Evolutionary conservation across 2,113 vertebrate genomes (phyloP).

Genomic region (Bambusicola thoracicus): DNA sequence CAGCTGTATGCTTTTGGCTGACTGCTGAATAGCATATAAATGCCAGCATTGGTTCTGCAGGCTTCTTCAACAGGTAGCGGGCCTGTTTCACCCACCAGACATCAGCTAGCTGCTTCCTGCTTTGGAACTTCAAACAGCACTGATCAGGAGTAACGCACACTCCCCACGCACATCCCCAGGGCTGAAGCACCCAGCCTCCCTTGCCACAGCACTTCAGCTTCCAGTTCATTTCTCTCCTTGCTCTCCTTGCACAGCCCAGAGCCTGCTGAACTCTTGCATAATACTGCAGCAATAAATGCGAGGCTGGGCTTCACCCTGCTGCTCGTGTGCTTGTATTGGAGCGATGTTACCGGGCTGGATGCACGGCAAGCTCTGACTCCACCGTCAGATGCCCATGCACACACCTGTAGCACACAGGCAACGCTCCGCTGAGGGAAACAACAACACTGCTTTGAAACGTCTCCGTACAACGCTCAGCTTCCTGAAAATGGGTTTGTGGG

Average conservation of each 20-base stretch:
- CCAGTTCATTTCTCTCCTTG: not conserved
- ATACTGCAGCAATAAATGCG: not conserved
- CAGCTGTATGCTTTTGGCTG: not conserved
- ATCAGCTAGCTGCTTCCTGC: not conserved
- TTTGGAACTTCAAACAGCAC: not conserved
- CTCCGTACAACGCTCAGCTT: not conserved
- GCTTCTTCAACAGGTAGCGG: constrained; percentile 11
- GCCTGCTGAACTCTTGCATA: not conserved
- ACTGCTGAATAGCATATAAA: too few species aligned
- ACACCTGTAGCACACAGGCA: not conserved
- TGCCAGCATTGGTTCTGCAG: not conserved
- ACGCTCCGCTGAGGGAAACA: not conserved
- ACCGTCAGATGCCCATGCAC: not conserved
- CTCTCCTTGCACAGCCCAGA: not conserved
- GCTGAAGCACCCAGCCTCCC: not conserved
- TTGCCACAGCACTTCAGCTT: not conserved
- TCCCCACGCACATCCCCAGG: not conserved
- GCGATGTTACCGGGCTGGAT: not conserved
- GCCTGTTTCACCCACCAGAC: not conserved
- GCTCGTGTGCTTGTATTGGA: not conserved
- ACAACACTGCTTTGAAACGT: not conserved
- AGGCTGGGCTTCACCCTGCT: not conserved
- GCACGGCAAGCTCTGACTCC: not conserved
- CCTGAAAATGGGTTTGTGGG: not conserved
- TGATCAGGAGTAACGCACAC: not conserved